Evolutionary conservation across 2,888 invertebrate species (phyloP), one percentile per base, ranked within the genome.

Genomic region (Lacanobia wlatinum): DNA sequence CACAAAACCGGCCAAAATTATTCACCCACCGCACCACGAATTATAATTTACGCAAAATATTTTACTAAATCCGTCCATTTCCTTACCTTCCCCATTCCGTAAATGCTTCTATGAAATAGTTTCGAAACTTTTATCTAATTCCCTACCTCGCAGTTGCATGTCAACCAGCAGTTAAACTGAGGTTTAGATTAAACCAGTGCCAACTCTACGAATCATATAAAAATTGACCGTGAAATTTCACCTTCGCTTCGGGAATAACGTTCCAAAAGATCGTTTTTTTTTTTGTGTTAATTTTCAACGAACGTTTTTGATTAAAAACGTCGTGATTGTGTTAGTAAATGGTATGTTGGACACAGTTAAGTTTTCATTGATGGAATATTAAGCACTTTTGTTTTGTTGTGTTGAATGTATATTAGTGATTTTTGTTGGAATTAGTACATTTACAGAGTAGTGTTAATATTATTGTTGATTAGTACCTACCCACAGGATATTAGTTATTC

Each of bases 181-280:
- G 90, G 90, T 93, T 94, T 92, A 94, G 93, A 94, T 95, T 95
- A 95, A 94, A 94, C 91, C 93, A 93, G 93, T 91, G 93, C 94
- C 91, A 93, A 95, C 92, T 94, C 93, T 91, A 93, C 92, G 92
- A 93, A 93, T 93, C 92, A 94, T 92, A 92, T 91, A 94, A 95
- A 95, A 95, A 96, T 95, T 94, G 94, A 88, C 95, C 95, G 92
- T 96, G 95, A 96, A 96, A 96, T 95, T 94, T 94, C 88, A 84
- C 91, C 92, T 95, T 93, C 88, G 92, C 87, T 90, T 90, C 91
- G 92, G 92, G 85, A 89, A 89, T 90, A 88, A 89, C 87, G 87
- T 90, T 89, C 85, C 83, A 85, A 87, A 76, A 75, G 72, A 87
- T 86, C 90, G 90, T 92, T 82, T 78, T 80, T 87, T n/a, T 89